Conservation (phyloP, 2,888 invertebrate species). For the Temnothorax ravouxi region DNA sequence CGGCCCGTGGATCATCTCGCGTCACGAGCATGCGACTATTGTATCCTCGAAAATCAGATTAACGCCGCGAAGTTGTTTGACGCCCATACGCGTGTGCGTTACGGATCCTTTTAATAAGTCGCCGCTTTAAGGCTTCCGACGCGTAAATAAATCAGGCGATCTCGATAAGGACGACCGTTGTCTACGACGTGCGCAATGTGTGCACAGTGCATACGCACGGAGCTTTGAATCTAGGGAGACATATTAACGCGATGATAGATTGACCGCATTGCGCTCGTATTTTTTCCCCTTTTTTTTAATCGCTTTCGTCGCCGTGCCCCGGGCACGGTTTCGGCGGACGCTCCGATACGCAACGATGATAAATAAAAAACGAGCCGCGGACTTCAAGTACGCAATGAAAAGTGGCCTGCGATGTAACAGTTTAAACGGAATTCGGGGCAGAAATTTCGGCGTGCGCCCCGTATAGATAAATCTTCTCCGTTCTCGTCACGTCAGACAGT, state of each 20-base stretch:
- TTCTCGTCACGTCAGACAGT: neutral
- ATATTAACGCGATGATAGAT: too few species aligned
- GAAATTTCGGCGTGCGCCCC: neutral
- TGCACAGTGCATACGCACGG: too few species aligned
- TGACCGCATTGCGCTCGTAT: too few species aligned
- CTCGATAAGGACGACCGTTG: slow-evolving; percentile 79
- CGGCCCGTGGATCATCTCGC: slow-evolving; percentile 24
- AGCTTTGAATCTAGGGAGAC: too few species aligned
- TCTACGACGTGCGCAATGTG: slow-evolving; percentile 55
- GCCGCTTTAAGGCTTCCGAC: slow-evolving; percentile 71
- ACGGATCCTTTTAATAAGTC: slow-evolving; percentile 77
- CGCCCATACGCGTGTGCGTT: slow-evolving; percentile 54
- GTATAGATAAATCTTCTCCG: slow-evolving; percentile 17
- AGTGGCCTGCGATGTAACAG: neutral
- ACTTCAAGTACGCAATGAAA: neutral
- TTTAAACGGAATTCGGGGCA: neutral
- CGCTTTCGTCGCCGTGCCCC: neutral
- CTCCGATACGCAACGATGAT: neutral
- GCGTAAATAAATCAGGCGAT: slow-evolving; percentile 78
- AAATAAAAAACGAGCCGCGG: slow-evolving; percentile 1
- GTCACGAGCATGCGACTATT: slow-evolving; percentile 28
- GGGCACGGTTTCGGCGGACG: neutral
- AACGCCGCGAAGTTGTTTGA: slow-evolving; percentile 28
- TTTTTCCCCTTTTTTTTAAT: neutral
- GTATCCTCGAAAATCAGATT: slow-evolving; percentile 54